Base-by-base conservation (phyloP, 2,113 vertebrate genomes). In the Motacilla tschutschensis region DNA sequence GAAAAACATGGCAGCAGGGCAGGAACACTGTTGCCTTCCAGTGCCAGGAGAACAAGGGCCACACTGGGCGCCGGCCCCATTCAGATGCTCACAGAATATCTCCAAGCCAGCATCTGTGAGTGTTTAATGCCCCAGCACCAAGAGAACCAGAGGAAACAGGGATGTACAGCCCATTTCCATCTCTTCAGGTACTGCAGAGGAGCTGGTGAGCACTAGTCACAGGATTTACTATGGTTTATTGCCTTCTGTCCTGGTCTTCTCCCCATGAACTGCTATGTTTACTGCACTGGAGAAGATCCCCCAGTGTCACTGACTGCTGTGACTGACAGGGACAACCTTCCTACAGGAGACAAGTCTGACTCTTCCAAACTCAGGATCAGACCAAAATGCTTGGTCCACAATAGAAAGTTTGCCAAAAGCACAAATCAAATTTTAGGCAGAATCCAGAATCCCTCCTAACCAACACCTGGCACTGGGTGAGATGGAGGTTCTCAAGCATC, bases 391-490 rank as follows among this genome's bases (percentile, higher is more conserved):
- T 74, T 21, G 36, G 35, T 33, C 53, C 72, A 14, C 18, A 64
- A 35, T 12, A 12, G 10, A 47, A 72, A 64, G 21, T 28, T 25
- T 40, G 38, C 43, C 51, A 62, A 66, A 77, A 91, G 22, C 17
- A 74, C 5, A 19, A 70, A 31, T 4, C 18, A 60, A 53, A 40
- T 29, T 58, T 28, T 3, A 47, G 46, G 77, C 33, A 64, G 46
- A 55, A 55, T 25, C 29, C 33, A 20, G 5, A 74, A 50, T 38
- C 46, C 11, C 78, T 43, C 47, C 31, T 10, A 74, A 47, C 14
- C 60, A 51, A n/a, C 1, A 65, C 14, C 6, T 1, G 2, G 29
- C 33, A 47, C 21, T n/a, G 0, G 0, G 20, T 0, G 0, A 25
- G 46, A 59, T 12, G 33, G 51, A 41, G 17, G 47, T 18, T 66